These are phyloP conservation scores for Telenomus remus DNA, from an alignment of 1,140 invertebrate species.

Conservation along the genomic window DNA sequence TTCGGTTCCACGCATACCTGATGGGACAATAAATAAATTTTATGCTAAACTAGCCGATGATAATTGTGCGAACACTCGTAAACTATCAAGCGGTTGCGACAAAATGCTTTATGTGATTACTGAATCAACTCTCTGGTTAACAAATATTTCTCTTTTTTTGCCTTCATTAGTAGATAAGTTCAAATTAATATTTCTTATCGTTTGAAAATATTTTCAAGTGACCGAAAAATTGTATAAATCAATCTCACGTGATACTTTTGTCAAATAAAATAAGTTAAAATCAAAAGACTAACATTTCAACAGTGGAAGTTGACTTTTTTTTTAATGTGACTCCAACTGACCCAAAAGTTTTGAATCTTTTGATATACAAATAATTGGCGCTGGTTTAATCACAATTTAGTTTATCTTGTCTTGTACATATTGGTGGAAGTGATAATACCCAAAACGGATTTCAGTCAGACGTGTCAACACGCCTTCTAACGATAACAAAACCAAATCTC, in stretches of 20 bases:
- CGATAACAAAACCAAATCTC: conserved; percentile 43
- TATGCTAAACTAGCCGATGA: conserved; percentile 16
- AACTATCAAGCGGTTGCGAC: conserved; percentile 13
- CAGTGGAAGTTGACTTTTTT: no score
- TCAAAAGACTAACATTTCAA: no score
- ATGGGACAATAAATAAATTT: conserved; percentile 29
- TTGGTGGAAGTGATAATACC: conserved; percentile 34
- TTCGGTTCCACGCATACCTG: conserved; percentile 23
- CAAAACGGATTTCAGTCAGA: conserved; percentile 26
- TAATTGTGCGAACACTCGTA: conserved; percentile 31
- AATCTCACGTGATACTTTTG: no score
- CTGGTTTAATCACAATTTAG: conserved; percentile 16
- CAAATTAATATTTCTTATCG: no score
- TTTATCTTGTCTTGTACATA: conserved; percentile 40
- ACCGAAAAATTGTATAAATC: no score
- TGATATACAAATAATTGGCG: no score
- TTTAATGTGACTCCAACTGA: conserved; percentile 4
- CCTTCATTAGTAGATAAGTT: no score
- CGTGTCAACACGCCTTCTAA: conserved; percentile 35
- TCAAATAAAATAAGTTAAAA: no score
- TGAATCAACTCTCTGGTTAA: neutral
- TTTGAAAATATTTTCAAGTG: no score
- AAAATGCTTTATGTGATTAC: conserved; percentile 9
- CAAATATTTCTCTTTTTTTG: no score
- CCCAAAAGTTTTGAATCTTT: neutral